Evolutionary conservation across 2,888 invertebrate genomes (phyloP).

Genomic region (Tortrix viridana): DNA sequence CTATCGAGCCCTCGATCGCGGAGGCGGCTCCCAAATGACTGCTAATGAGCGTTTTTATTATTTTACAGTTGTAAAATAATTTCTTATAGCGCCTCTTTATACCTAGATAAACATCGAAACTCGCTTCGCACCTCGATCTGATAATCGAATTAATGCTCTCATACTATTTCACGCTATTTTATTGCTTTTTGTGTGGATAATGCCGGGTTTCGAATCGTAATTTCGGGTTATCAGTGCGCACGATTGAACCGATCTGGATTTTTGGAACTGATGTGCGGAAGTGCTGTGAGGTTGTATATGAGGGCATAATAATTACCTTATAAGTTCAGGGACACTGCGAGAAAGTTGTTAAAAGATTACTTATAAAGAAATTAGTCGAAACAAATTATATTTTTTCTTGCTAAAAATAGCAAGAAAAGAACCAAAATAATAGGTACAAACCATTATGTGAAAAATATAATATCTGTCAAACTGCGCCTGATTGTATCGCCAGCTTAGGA

Average conservation of each 20-base stretch:
- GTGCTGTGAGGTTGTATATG: slow-evolving; percentile 47
- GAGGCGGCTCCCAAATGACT: slow-evolving; percentile 79
- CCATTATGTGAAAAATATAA: too few species aligned
- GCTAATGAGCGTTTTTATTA: slow-evolving; percentile 84
- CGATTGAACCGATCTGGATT: slow-evolving; percentile 77
- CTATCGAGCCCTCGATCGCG: slow-evolving; percentile 76
- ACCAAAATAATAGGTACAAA: too few species aligned
- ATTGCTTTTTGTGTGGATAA: slow-evolving; percentile 79
- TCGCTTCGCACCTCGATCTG: slow-evolving; percentile 83
- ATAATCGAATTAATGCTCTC: slow-evolving; percentile 83
- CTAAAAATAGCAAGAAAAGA: too few species aligned
- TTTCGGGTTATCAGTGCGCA: slow-evolving; percentile 77
- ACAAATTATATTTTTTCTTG: too few species aligned
- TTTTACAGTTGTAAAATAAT: slow-evolving; percentile 82
- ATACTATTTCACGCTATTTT: slow-evolving; percentile 81
- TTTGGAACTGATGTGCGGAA: slow-evolving; percentile 47
- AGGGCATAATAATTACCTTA: slow-evolving; percentile 15
- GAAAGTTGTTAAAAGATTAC: background rate
- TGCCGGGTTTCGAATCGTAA: slow-evolving; percentile 74
- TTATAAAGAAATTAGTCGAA: too few species aligned
- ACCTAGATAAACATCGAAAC: slow-evolving; percentile 84
- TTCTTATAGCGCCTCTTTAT: slow-evolving; percentile 82
- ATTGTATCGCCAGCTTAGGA: too few species aligned
- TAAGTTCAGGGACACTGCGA: background rate
- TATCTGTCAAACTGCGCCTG: too few species aligned